These are phyloP conservation scores for Scaptomyza tumidula DNA, from an alignment of 2,888 invertebrate species.

Conservation along the genomic window DNA sequence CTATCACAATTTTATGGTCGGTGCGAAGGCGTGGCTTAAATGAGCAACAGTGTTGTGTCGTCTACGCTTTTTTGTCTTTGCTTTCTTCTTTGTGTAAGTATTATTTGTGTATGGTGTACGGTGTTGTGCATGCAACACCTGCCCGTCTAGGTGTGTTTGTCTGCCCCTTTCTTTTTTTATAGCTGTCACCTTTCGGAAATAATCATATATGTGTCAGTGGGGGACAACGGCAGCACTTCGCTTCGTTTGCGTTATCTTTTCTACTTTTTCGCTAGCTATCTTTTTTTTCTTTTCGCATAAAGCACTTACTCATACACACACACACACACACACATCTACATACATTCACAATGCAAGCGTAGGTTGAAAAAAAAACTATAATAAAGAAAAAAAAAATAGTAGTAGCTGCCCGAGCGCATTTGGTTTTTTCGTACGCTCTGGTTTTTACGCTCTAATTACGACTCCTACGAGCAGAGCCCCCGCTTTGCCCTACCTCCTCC, in stretches of 20 bases:
- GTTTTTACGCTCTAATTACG: conserved; percentile 84
- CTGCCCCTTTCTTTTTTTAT: conserved; percentile 64
- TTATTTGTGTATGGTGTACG: conserved; percentile 11
- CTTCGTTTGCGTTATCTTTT: conserved; percentile 78
- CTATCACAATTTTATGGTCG: conserved; percentile 50
- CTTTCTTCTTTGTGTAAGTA: conserved; percentile 57
- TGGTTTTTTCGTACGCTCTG: conserved; percentile 82
- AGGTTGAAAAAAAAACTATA: conserved; percentile 29
- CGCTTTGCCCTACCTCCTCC: not conserved
- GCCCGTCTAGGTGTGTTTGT: conserved; percentile 30
- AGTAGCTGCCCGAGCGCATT: conserved; percentile 77
- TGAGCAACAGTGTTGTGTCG: conserved; percentile 72
- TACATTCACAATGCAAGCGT: conserved; percentile 47
- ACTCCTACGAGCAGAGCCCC: conserved; percentile 58
- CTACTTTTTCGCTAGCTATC: conserved; percentile 75
- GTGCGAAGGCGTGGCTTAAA: conserved; percentile 50
- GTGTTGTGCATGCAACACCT: conserved; percentile 5
- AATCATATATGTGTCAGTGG: conserved; percentile 79
- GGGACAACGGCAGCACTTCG: conserved; percentile 66
- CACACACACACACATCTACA: conserved; percentile 10
- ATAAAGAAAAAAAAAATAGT: conserved; percentile 57
- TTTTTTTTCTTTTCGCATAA: conserved; percentile 77
- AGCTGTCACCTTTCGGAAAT: conserved; percentile 81
- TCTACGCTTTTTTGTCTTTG: conserved; percentile 58
- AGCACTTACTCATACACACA: conserved; percentile 58